phyloP scores from a whole-genome alignment of 1,140 invertebrate species.

The Reticulitermes speratus region DNA sequence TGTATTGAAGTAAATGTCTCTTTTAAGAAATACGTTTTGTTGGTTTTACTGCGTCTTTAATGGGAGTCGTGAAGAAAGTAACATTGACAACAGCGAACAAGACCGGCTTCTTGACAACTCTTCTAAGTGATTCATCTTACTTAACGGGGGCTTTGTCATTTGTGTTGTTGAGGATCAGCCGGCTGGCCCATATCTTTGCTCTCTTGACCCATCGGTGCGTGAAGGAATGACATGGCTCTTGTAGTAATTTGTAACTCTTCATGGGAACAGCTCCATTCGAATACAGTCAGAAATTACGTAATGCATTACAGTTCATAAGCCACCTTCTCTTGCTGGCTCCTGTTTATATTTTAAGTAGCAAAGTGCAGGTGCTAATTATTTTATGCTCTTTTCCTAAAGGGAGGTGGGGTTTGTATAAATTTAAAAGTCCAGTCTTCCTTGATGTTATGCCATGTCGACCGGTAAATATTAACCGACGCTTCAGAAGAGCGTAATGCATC shows the following conservation, averaged over 20 bases:
- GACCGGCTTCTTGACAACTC: background rate
- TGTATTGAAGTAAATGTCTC: background rate
- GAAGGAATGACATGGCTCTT: background rate
- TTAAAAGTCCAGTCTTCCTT: too few relatives aligned
- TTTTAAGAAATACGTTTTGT: background rate
- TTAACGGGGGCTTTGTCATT: background rate
- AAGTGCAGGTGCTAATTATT: too few relatives aligned
- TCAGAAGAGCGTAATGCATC: too few relatives aligned
- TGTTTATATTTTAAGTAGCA: background rate
- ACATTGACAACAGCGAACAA: background rate
- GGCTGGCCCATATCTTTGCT: background rate
- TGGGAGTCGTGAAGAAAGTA: background rate
- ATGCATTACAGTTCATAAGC: background rate
- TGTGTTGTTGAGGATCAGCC: background rate
- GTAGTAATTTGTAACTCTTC: slow-evolving; percentile 2
- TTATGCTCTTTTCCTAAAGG: too few relatives aligned
- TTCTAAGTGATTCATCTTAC: background rate
- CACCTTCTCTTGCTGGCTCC: background rate
- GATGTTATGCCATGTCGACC: too few relatives aligned
- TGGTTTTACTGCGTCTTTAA: background rate
- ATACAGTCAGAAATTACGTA: background rate
- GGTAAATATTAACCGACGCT: too few relatives aligned
- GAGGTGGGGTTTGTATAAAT: too few relatives aligned
- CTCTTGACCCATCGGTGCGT: background rate
- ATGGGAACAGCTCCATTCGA: background rate